Evolutionary conservation across 2,888 invertebrate species (phyloP).

Genomic region (Bugula neritina): DNA sequence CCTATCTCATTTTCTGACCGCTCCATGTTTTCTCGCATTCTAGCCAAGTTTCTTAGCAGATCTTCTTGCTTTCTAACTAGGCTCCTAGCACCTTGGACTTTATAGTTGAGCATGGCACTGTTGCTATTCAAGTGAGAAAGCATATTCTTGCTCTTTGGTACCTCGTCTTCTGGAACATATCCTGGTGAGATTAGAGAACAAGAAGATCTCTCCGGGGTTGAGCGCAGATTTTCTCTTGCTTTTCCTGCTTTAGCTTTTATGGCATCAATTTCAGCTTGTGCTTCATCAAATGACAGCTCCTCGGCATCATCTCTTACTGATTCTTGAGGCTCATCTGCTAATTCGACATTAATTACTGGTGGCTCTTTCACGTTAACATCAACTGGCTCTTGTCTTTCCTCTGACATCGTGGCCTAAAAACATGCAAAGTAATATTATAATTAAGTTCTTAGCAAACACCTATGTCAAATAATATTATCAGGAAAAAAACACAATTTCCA

Average conservation of each 20-base stretch:
- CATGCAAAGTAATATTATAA: not conserved
- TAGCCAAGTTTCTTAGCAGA: constrained; percentile 5
- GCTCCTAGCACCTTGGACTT: constrained; percentile 7
- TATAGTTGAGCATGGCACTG: constrained; percentile 25
- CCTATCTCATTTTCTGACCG: constrained; percentile 13
- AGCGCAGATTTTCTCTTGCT: constrained; percentile 19
- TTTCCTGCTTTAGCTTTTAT: constrained; percentile 14
- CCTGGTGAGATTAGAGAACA: not conserved
- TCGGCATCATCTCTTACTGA: not conserved
- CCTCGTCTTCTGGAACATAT: not conserved
- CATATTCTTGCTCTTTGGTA: constrained; percentile 25
- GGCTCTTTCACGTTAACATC: not conserved
- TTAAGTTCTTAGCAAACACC: not conserved
- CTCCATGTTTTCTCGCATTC: constrained; percentile 25
- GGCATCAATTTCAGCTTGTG: constrained; percentile 24
- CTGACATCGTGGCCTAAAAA: not conserved
- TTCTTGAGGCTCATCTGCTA: not conserved
- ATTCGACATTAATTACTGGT: not conserved
- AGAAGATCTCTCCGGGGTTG: not conserved
- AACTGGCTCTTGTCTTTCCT: not conserved
- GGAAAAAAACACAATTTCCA: too few species aligned
- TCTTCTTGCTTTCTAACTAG: constrained; percentile 25
- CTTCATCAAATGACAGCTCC: constrained; percentile 24
- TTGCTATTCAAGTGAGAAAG: constrained; percentile 15
- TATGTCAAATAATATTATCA: not conserved